These are phyloP conservation scores for Agrotis ipsilon DNA, from an alignment of 2,888 invertebrate genomes.

Conservation along the genomic window DNA sequence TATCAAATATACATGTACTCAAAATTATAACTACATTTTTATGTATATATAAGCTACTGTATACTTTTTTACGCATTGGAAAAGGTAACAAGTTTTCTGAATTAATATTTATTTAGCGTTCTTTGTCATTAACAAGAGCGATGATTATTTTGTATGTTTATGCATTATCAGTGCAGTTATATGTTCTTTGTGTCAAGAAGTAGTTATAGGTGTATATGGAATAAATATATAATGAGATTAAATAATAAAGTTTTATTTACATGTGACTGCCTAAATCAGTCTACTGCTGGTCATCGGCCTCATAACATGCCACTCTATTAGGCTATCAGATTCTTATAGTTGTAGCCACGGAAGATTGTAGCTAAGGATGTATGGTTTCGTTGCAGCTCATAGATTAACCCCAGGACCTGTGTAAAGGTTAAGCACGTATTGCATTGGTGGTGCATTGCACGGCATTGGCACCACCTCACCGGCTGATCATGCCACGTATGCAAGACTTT, in stretches of 20 bases:
- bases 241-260: conserved; percentile 48
- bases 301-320: neutral
- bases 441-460: neutral
- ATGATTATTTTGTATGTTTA: conserved; percentile 67
- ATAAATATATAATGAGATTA: conserved; percentile 86
- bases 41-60: conserved; percentile 64
- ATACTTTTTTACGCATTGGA: conserved; percentile 66
- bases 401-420: neutral
- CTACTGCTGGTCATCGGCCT: neutral
- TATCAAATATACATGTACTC: conserved; percentile 60
- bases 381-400: neutral
- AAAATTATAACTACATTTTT: conserved; percentile 64
- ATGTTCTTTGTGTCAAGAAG: conserved; percentile 85
- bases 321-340: neutral
- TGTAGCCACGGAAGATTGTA: too few relatives aligned
- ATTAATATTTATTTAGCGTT: conserved; percentile 65
- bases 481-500: too few relatives aligned
- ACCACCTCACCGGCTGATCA: neutral
- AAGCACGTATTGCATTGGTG: too few relatives aligned
- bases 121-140: conserved; percentile 54
- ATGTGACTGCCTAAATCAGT: neutral
- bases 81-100: conserved; percentile 61
- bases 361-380: neutral
- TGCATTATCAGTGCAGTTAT: conserved; percentile 68
- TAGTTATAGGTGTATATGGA: conserved; percentile 90